Base-by-base conservation (phyloP, 2,113 vertebrate species). In the Enhydra lutris region DNA sequence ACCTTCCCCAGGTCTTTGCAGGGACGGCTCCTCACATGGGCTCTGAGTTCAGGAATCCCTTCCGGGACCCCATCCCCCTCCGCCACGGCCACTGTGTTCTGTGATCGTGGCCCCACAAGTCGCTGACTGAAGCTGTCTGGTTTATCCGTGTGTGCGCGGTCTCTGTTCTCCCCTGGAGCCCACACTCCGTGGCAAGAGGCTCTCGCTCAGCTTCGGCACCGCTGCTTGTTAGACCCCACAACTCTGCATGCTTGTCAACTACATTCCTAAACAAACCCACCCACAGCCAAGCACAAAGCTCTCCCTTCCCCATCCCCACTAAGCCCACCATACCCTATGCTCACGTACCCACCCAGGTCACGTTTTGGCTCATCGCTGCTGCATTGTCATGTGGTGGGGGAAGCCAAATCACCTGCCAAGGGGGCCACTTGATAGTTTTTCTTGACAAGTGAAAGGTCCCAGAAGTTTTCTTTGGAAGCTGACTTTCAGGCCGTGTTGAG, bases 61-160 rank as follows among this genome's bases (percentile, higher is more conserved):
- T 63, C 34, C 26, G 21, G 42, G n/a, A 47, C 39, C 36, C 23
- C 2, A 6, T 52, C 7, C 78, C 52, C 26, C 34, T 20, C 52
- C 7, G 0, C 9, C 20, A 13, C 52, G 5, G 0, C 9, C 20
- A 13, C 23, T 4, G 0, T 14, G 1, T 8, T 59, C 86, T 50
- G 0, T 11, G 23, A 9, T 14, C 24, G 14, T 4, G 42, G 42
- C 7, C 42, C 6, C 65, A 14, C 3, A 0, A 21, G 0, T 2
- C 7, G 17, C 55, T 11, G n/a, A 11, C 20, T 29, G 78, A 23
- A 15, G 73, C 17, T 4, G 6, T 20, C 13, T 59, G 34, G 4
- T 14, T 45, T 26, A 5, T 34, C 17, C 0, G 0, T 1, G 2
- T 0, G 1, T 29, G 6, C 21, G 2, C 11, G 8, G 14, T 13